A percentile compares a stretch with the other conserved stretches of the same genome.
Evolutionary conservation across 2,888 invertebrate species (phyloP).

Genomic region (Andrena trimmerana): DNA sequence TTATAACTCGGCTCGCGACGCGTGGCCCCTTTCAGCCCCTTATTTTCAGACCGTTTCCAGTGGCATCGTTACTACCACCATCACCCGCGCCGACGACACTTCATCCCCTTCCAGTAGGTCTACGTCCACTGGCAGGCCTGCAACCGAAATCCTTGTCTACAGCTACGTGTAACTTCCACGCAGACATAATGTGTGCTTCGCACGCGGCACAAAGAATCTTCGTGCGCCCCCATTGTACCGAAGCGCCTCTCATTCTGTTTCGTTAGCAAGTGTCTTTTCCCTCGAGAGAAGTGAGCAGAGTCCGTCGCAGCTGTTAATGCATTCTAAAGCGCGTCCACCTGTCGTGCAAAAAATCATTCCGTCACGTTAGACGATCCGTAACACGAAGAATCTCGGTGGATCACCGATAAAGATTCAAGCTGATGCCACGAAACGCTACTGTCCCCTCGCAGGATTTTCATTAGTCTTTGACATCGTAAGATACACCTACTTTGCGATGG

Average conservation of each 20-base stretch:
- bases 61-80: constrained; percentile 30
- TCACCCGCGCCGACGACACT: constrained; percentile 21
- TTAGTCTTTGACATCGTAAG: constrained; percentile 7
- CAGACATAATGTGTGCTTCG: constrained; percentile 3
- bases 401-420: neutral
- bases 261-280: neutral
- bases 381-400: neutral
- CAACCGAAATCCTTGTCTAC: neutral
- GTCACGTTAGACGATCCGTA: no score
- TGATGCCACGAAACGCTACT: neutral
- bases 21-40: constrained; percentile 68
- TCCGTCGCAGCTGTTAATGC: neutral
- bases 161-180: constrained; percentile 14
- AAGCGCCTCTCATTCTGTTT: constrained; percentile 18
- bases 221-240: constrained; percentile 21
- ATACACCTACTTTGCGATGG: neutral
- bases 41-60: constrained; percentile 71
- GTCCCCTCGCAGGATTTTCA: neutral
- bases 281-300: neutral
- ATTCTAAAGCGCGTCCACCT: neutral
- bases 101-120: constrained; percentile 29
- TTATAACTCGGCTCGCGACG: constrained; percentile 61
- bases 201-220: constrained; percentile 19
- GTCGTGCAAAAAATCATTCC: no score
- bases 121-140: neutral